These are phyloP conservation scores for Holocentrus rufus DNA, from an alignment of 2,797 vertebrate genomes.

Conservation along the genomic window DNA sequence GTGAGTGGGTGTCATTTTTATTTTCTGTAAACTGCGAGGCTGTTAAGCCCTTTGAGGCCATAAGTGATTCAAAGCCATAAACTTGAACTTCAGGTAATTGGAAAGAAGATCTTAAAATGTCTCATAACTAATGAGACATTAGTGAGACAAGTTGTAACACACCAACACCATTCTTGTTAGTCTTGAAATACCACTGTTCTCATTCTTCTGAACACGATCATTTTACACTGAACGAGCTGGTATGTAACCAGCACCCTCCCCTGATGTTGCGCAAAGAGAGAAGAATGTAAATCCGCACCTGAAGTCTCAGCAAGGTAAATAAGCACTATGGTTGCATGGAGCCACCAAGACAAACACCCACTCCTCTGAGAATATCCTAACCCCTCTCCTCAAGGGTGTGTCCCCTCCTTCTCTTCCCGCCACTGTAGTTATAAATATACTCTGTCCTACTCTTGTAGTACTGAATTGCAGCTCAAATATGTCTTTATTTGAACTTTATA, in stretches of 20 bases:
- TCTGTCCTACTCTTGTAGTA: no score
- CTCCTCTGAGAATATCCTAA: background rate
- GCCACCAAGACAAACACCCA: slow-evolving; percentile 3
- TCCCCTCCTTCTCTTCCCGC: background rate
- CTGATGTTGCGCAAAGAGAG: background rate
- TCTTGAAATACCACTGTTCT: no score
- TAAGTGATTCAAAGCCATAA: no score
- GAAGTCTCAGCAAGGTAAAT: slow-evolving; percentile 11
- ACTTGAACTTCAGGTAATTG: no score
- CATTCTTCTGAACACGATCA: background rate
- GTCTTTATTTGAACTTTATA: no score
- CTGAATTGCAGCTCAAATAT: no score
- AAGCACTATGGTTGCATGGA: background rate
- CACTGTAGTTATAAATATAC: background rate
- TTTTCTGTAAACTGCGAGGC: no score
- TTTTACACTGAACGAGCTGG: background rate
- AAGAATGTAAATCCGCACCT: slow-evolving; percentile 21
- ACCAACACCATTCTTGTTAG: background rate
- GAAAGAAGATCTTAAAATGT: no score
- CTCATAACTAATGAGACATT: no score
- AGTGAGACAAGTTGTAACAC: no score
- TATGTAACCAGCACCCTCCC: slow-evolving; percentile 20
- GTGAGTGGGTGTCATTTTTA: no score
- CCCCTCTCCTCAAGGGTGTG: background rate
- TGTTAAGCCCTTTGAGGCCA: no score